phyloP scores from a whole-genome alignment of 2,113 vertebrate genomes.

The Garra rufa region DNA sequence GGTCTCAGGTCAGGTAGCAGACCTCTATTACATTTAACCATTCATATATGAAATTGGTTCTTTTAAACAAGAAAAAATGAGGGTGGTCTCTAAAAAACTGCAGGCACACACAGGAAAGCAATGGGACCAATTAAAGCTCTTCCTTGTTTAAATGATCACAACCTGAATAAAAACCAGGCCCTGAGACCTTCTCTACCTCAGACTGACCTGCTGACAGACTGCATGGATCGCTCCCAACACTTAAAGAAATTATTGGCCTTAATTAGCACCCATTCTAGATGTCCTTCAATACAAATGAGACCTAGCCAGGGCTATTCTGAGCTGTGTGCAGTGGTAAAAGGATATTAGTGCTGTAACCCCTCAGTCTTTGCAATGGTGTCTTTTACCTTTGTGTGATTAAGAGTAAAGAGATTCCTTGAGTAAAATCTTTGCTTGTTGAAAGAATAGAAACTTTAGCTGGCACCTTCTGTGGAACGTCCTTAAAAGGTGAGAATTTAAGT shows the following conservation, averaged over 20 bases:
- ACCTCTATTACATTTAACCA: conserved; percentile 10
- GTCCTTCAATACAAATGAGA: conserved; percentile 18
- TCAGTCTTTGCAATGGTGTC: conserved; percentile 20
- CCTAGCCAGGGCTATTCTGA: conserved; percentile 3
- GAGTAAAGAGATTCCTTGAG: conserved; percentile 32
- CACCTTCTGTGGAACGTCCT: background rate
- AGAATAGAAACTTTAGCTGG: background rate
- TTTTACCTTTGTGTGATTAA: conserved; percentile 36
- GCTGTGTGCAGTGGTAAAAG: background rate
- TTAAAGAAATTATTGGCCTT: conserved; percentile 52
- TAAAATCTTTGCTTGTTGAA: background rate
- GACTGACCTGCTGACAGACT: conserved; percentile 36
- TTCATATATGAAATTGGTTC: background rate
- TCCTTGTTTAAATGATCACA: conserved; percentile 30
- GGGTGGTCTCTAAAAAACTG: background rate
- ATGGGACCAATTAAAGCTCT: conserved; percentile 46
- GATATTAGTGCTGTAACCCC: conserved; percentile 46
- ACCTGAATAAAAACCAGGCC: conserved; percentile 21
- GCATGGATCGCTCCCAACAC: conserved; percentile 42
- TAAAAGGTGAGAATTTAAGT: background rate
- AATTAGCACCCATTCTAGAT: conserved; percentile 42
- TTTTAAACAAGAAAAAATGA: background rate
- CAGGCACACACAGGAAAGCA: conserved; percentile 32
- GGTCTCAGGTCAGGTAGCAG: background rate
- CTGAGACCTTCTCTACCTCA: background rate